These are phyloP conservation scores for Pristis pectinata DNA, from an alignment of 2,797 vertebrate species.

Conservation along the genomic window DNA sequence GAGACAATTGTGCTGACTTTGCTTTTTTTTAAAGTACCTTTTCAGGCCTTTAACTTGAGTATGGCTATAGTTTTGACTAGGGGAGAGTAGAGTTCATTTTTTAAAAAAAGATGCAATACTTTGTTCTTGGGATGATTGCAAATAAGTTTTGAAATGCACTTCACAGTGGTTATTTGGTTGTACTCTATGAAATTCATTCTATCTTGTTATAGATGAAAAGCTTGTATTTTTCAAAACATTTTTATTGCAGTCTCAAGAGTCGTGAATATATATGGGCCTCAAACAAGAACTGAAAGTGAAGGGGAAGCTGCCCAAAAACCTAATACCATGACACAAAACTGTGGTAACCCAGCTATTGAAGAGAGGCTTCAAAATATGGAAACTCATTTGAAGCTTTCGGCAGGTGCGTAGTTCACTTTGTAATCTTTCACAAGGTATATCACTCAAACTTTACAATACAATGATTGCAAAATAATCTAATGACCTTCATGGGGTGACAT, in stretches of 20 bases:
- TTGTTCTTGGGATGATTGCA: not conserved
- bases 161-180: not conserved
- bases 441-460: not conserved
- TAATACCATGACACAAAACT: constrained; percentile 56
- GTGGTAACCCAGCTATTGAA: constrained; percentile 82
- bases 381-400: constrained; percentile 75
- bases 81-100: not conserved
- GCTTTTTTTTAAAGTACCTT: not conserved
- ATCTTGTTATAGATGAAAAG: not conserved
- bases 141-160: not conserved
- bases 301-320: constrained; percentile 61
- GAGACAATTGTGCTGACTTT: not conserved
- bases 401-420: constrained; percentile 59
- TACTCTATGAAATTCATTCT: not conserved
- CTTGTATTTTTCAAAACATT: constrained; percentile 21
- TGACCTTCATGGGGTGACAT: not conserved
- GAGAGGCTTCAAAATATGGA: constrained; percentile 91
- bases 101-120: not conserved
- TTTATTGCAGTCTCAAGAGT: constrained; percentile 77
- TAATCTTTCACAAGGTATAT: not conserved
- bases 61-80: not conserved
- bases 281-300: constrained; percentile 67
- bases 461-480: constrained; percentile 26
- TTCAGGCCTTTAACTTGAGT: not conserved
- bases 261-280: constrained; percentile 89